Evolutionary conservation across 2,888 invertebrate genomes (phyloP), one percentile per base, ranked within the genome.

Genomic region (Pilophorus perplexus): DNA sequence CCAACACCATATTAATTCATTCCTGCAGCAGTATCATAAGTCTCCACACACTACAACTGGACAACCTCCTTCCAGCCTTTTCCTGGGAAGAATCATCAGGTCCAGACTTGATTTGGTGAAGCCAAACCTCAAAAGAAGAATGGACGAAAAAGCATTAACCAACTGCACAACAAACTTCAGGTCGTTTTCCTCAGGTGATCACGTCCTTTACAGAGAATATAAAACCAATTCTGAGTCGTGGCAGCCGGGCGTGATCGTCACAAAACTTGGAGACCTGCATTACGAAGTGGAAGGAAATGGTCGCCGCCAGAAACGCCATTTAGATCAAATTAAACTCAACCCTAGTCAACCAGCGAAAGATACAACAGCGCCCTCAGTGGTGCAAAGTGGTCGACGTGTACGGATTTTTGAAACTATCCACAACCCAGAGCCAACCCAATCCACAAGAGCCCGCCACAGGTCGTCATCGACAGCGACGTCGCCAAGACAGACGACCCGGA

Each of bases 51-150:
- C 44, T 6, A 46, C 62, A 42, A 66, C 55, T 3, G 42, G 66
- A n/a, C 66, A 66, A 44, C 66, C 66, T 8, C 55, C 66, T 8
- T 66, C 66, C 16, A 20, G 55, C 5, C 33, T 66, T 1, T 66
- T 66, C 14, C 33, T 66, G 1, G 37, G 66, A 25, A 23, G 66
- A 37, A 33, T 23, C 12, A 23, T 46, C 23, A 23, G 38, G 18
- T 46, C 66, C 16, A n/a, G 46, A 20, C 12, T 46, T 10, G 48
- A 57, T 18, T 10, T 6, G 20, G 52, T 60, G 28, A 60, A 20
- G 14, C 42, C 42, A 25, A 46, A 42, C 48, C 14, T 23, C 42
- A 60, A 28, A n/a, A n/a, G n/a, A n/a, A n/a, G n/a, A n/a, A n/a
- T n/a, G n/a, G n/a, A n/a, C n/a, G n/a, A n/a, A n/a, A n/a, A n/a